Conservation (phyloP, 2,113 vertebrate genomes). For the Dicerorhinus sumatrensis region DNA sequence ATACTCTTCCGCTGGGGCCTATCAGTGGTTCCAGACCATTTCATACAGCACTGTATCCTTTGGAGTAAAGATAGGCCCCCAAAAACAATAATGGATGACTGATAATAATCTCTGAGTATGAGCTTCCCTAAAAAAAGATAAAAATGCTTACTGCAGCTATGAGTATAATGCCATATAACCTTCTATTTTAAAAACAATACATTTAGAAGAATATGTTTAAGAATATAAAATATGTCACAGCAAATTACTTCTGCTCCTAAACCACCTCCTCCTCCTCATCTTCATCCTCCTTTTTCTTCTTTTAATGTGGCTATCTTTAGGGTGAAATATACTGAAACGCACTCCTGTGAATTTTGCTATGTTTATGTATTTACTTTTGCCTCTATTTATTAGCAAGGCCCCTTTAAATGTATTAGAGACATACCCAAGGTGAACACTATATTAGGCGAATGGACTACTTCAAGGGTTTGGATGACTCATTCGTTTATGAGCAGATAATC, state of each 20-base stretch:
- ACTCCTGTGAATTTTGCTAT: background rate
- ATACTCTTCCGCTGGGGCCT: background rate
- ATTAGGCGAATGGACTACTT: background rate
- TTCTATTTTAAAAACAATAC: background rate
- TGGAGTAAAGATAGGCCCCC: background rate
- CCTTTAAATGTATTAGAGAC: background rate
- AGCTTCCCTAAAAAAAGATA: background rate
- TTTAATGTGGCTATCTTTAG: background rate
- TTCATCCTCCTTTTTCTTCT: background rate
- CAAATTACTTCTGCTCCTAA: background rate
- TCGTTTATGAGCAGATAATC: background rate
- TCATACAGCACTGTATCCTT: background rate
- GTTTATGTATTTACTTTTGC: background rate
- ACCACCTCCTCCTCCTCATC: background rate
- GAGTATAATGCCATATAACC: background rate
- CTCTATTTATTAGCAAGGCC: background rate
- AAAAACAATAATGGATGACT: background rate
- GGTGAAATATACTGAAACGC: background rate
- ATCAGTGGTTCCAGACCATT: background rate
- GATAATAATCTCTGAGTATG: background rate
- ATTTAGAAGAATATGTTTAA: slow-evolving; percentile 19
- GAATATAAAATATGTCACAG: background rate
- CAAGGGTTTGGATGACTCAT: background rate
- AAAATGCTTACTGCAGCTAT: background rate
- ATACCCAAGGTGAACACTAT: background rate